These are phyloP conservation scores for Microdon myrmicae DNA, from an alignment of 2,888 invertebrate genomes.

Conservation along the genomic window DNA sequence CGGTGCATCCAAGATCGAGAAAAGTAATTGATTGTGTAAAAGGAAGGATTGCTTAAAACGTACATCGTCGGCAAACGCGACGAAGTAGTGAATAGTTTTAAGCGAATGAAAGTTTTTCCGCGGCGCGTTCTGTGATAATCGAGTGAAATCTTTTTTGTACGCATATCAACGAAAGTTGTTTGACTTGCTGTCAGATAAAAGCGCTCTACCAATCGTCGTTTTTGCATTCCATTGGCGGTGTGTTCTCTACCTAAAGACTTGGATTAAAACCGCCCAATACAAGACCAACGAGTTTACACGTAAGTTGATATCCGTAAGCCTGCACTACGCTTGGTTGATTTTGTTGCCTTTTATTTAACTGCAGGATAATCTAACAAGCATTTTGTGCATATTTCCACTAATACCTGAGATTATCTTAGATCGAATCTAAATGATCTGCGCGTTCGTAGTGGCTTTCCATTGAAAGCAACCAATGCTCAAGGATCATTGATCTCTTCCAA, in stretches of 20 bases:
- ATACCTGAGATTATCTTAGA: slow-evolving; percentile 10
- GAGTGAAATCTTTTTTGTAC: slow-evolving; percentile 36
- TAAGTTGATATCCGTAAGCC: slow-evolving; percentile 18
- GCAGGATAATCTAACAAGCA: slow-evolving; percentile 5
- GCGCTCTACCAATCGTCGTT: too few species aligned
- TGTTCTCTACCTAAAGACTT: slow-evolving; percentile 8
- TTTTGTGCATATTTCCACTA: too few species aligned
- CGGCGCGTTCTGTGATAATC: slow-evolving; percentile 32
- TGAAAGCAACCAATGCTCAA: slow-evolving; percentile 19
- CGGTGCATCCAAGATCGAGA: slow-evolving; percentile 1
- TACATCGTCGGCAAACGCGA: slow-evolving; percentile 32
- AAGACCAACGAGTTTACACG: slow-evolving; percentile 18
- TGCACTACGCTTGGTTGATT: background rate
- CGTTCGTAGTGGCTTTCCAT: slow-evolving; percentile 4
- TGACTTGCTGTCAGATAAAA: too few species aligned
- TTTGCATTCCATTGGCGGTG: slow-evolving; percentile 22
- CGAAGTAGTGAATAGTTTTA: slow-evolving; percentile 30
- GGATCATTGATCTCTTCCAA: slow-evolving; percentile 33
- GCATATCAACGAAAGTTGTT: slow-evolving; percentile 45
- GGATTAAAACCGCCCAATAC: slow-evolving; percentile 26
- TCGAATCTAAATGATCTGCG: slow-evolving; percentile 18
- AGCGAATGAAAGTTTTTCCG: slow-evolving; percentile 46
- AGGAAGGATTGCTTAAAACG: slow-evolving; percentile 47
- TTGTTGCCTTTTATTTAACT: too few species aligned
- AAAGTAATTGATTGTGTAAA: slow-evolving; percentile 41